Base-by-base conservation (phyloP, 2,797 vertebrate genomes). In the Huso huso region DNA sequence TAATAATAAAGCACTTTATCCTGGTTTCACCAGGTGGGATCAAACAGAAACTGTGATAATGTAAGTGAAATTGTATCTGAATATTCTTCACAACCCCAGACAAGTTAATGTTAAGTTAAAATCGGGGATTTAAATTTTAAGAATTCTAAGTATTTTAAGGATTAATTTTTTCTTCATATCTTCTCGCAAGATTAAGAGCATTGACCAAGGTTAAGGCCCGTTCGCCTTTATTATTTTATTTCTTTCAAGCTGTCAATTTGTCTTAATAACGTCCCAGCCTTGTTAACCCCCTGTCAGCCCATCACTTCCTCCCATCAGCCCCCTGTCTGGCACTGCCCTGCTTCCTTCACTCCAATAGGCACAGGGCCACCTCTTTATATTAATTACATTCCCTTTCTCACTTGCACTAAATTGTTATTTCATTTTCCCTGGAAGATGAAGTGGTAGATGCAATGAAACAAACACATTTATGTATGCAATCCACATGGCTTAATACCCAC, bases 191-290 rank as follows among this genome's bases (percentile, higher is more conserved):
- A 78, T 61, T 70, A 71, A 63, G 63, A 65, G 63, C 66, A 69
- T 69, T 74, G 62, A 70, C 77, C 68, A 77, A 12, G 55, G 55
- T n/a, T 58, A 12, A 58, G 55, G 55, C 69, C 75, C 79, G 73
- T 82, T 85, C 78, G 82, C 85, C 81, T 50, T 58, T 18, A 48
- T 15, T 8, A 58, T 12, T 48, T 8, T 13, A 37, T 6, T 12
- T n/a, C 48, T 68, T 63, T 84, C 78, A 11, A 79, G 78, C 79
- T 80, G 51, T 18, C 13, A 10, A 10, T 52, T 58, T 18, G 51
- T 10, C n/a, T 10, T 52, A 49, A 37, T 18, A 18, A 8, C 63
- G 52, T 4, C 13, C 7, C 1, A 13, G 50, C 9, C 13, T 18
- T 7, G 13, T 65, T 52, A 37, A 6, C 50, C 12, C 23, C 10